Base-by-base conservation (phyloP, 2,113 vertebrate species). In the Aplodontia rufa region DNA sequence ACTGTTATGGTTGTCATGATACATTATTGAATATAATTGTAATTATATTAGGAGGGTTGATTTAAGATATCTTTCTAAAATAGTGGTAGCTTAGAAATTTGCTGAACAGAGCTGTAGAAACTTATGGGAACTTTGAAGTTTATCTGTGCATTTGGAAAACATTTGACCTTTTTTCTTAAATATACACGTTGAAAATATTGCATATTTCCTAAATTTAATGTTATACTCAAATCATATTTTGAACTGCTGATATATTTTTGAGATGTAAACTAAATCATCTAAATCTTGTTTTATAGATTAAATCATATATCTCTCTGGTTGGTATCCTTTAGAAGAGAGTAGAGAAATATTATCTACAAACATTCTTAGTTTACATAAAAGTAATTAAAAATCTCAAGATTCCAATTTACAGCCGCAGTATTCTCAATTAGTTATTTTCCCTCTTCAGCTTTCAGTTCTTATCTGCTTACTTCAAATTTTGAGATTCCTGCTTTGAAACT, bases 211-310 rank as follows among this genome's bases (percentile, higher is more conserved):
- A 93, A 90, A 93, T 68, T 68, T 85, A 87, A 82, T 66, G 24
- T 69, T 95, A 47, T 69, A 26, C 76, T 78, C 58, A 97, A 95
- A 53, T 91, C 22, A 1, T 95, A 88, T 71, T 96, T 97, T 92
- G n/a, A 79, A 81, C 22, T 69, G 8, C 42, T 47, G 26, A 55
- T 49, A 81, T 55, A 22, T 49, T 94, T 95, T 94, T 83, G 82
- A 95, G 22, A 40, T 95, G 12, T 87, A 30, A 35, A 92, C 88
- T 84, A 91, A 92, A 60, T 93, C 10, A 87, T 93, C 62, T 81
- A 40, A 95, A 82, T 95, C 30, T 24, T 78, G 1, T 85, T 93
- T 90, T 82, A 83, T 60, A 60, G n/a, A 91, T n/a, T 80, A 9
- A 90, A 69, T 87, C 14, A 26, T 69, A 26, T 69, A 72, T 51